These are phyloP conservation scores for Drosophila pruinosa DNA, from an alignment of 1,140 invertebrate genomes.

Conservation along the genomic window DNA sequence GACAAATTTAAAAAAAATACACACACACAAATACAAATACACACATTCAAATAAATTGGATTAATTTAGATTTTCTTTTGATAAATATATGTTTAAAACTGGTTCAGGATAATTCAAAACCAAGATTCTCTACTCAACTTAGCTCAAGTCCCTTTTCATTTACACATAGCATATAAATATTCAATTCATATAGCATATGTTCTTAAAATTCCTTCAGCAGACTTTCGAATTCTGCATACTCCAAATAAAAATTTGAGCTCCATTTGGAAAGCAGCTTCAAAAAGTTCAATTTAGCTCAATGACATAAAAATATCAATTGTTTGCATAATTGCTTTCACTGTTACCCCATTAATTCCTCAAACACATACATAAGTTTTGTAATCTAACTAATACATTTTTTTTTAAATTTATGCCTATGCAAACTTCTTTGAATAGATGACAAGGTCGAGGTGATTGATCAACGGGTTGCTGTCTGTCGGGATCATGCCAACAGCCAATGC, in stretches of 20 bases:
- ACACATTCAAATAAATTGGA: slow-evolving; percentile 29
- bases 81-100: neutral
- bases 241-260: neutral
- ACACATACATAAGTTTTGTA: neutral
- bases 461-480: slow-evolving; percentile 96
- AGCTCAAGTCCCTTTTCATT: slow-evolving; percentile 29
- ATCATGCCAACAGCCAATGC: slow-evolving; percentile 95
- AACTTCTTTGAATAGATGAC: slow-evolving; percentile 87
- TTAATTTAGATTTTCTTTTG: slow-evolving; percentile 2
- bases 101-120: neutral
- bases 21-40: slow-evolving; percentile 61
- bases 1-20: slow-evolving; percentile 59
- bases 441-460: slow-evolving; percentile 96
- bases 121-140: slow-evolving; percentile 20
- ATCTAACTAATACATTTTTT: slow-evolving; percentile 16
- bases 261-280: slow-evolving; percentile 27
- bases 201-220: neutral
- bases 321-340: slow-evolving; percentile 73
- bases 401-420: neutral
- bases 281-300: slow-evolving; percentile 33
- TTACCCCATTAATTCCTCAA: slow-evolving; percentile 33
- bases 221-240: neutral
- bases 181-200: slow-evolving; percentile 1
- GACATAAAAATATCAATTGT: slow-evolving; percentile 31
- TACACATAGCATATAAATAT: slow-evolving; percentile 5